A percentile compares a stretch with the other conserved stretches of the same genome.
phyloP scores from a whole-genome alignment of 2,888 invertebrate species.

The Caenorhabditis panamensis region DNA sequence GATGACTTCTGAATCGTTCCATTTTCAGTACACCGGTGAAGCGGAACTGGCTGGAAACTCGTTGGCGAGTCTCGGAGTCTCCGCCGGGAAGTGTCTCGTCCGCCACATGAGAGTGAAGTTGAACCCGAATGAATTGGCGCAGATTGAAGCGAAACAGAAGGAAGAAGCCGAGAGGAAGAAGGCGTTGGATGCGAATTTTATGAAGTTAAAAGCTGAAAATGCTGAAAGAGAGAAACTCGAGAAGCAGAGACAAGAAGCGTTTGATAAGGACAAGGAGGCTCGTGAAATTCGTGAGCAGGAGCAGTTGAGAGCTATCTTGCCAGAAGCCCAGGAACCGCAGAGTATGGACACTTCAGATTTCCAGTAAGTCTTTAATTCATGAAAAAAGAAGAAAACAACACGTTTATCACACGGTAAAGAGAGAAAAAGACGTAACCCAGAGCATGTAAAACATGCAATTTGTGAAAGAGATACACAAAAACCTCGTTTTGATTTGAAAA shows the following conservation, averaged over 20 bases:
- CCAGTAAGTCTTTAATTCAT: conserved; percentile 6
- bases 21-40: conserved; percentile 62
- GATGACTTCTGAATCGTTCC: not conserved
- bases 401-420: too few species aligned
- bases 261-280: conserved; percentile 53
- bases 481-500: too few species aligned
- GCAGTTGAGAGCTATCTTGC: conserved; percentile 25
- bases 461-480: too few species aligned
- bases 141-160: conserved; percentile 49
- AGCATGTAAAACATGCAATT: too few species aligned
- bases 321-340: not conserved
- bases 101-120: conserved; percentile 56
- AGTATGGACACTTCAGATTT: conserved; percentile 1
- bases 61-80: conserved; percentile 59
- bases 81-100: conserved; percentile 61
- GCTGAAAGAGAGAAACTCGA: conserved; percentile 65
- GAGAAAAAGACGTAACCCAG: too few species aligned
- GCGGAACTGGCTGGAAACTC: conserved; percentile 55
- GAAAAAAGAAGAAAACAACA: not conserved
- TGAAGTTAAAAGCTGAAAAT: conserved; percentile 64
- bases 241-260: conserved; percentile 43
- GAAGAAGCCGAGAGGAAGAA: conserved; percentile 51
- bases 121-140: conserved; percentile 54
- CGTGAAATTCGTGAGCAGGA: conserved; percentile 50
- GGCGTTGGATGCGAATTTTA: conserved; percentile 47